phyloP scores from a whole-genome alignment of 1,140 invertebrate species.

The Drosophila busckii region DNA sequence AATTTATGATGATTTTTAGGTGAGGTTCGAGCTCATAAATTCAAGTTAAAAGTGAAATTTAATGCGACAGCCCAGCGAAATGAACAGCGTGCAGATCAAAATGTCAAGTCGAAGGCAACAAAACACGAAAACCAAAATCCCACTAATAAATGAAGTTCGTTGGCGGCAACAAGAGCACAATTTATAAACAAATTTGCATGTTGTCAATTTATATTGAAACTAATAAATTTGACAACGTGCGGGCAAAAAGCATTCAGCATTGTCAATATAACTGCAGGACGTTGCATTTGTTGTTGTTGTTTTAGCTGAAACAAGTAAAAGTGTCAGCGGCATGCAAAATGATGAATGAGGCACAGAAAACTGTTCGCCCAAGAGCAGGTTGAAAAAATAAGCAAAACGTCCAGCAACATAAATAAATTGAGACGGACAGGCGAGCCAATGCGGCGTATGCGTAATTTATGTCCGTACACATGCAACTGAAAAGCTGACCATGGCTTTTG shows the following conservation, averaged over 20 bases:
- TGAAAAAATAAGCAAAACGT: slow-evolving; percentile 1
- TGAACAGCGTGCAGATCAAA: slow-evolving; percentile 28
- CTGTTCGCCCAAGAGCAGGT: slow-evolving; percentile 13
- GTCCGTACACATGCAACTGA: slow-evolving; percentile 51
- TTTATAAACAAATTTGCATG: slow-evolving; percentile 56
- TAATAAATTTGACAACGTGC: slow-evolving; percentile 70
- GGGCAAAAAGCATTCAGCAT: slow-evolving; percentile 58
- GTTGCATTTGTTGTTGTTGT: slow-evolving; percentile 19
- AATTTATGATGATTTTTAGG: slow-evolving; percentile 71
- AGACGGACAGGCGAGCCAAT: slow-evolving; percentile 41
- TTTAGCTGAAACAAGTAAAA: slow-evolving; percentile 71
- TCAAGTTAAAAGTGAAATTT: slow-evolving; percentile 63
- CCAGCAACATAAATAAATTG: slow-evolving; percentile 14
- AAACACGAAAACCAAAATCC: too few species aligned
- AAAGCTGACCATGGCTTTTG: slow-evolving; percentile 29
- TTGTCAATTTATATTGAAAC: slow-evolving; percentile 74
- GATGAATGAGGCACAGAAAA: slow-evolving; percentile 63
- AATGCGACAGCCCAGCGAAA: slow-evolving; percentile 33
- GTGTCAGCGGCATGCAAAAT: slow-evolving; percentile 71
- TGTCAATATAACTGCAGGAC: slow-evolving; percentile 48
- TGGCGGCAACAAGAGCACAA: slow-evolving; percentile 18
- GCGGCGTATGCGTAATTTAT: slow-evolving; percentile 75
- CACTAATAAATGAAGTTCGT: slow-evolving; percentile 55
- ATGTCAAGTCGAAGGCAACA: slow-evolving; percentile 33
- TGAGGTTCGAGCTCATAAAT: slow-evolving; percentile 69